phyloP scores from a whole-genome alignment of 2,113 vertebrate genomes.

The Paramormyrops kingsleyae region DNA sequence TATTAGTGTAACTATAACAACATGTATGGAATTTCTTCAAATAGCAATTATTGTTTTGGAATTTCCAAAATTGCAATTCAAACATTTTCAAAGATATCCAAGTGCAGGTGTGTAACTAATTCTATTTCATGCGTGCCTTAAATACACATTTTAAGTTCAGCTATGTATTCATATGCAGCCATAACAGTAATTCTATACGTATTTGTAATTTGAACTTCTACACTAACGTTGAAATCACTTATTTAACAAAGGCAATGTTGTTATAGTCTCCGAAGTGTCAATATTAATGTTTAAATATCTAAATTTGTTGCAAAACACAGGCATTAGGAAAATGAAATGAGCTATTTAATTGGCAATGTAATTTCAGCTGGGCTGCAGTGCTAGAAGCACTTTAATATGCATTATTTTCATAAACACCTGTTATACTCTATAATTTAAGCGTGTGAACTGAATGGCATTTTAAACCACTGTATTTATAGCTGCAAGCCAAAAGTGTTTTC shows the following conservation, averaged over 20 bases:
- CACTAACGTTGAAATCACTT: background rate
- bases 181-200: background rate
- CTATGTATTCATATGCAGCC: background rate
- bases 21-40: constrained; percentile 4
- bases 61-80: constrained; percentile 29
- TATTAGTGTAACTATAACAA: background rate
- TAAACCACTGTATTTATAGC: background rate
- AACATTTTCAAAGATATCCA: constrained; percentile 23
- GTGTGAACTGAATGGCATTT: background rate
- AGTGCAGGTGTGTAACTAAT: background rate
- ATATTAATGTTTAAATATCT: background rate
- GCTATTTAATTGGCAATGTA: background rate
- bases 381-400: background rate
- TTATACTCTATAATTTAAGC: background rate
- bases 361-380: background rate
- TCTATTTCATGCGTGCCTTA: background rate
- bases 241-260: background rate
- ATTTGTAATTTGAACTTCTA: background rate
- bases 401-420: background rate
- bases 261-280: background rate
- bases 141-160: background rate
- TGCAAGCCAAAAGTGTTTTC: background rate
- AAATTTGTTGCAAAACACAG: background rate
- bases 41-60: background rate
- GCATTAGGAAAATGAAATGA: background rate